Percentiles rank a stretch among this genome's conserved stretches.
phyloP scores from a whole-genome alignment of 2,113 vertebrate genomes.

The Chitala chitala region DNA sequence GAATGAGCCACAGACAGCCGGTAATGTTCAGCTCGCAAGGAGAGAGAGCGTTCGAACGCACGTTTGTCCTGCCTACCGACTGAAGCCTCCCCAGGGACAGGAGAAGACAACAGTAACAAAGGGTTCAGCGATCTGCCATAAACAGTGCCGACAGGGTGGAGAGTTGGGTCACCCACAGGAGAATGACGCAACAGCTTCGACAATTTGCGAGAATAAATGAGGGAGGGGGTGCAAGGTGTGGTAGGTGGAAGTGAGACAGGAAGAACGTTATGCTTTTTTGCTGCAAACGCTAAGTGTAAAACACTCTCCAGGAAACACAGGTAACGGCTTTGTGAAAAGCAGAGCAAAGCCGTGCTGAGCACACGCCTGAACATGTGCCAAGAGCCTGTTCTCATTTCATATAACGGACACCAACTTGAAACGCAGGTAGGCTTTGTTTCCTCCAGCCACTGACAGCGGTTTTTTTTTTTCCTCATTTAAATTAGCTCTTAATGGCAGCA shows the following conservation, averaged over 20 bases:
- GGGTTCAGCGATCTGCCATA: background rate
- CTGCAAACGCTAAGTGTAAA: background rate
- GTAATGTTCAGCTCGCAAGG: too few relatives aligned
- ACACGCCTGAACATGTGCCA: constrained; percentile 46
- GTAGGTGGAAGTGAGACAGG: background rate
- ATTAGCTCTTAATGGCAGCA: constrained; percentile 56
- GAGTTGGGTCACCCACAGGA: constrained; percentile 16
- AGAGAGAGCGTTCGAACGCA: background rate
- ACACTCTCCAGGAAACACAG: background rate
- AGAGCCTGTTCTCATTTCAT: constrained; percentile 52
- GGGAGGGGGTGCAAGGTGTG: background rate
- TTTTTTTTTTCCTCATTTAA: constrained; percentile 40
- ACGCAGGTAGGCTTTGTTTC: constrained; percentile 50
- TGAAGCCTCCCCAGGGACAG: background rate
- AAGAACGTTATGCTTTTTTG: background rate
- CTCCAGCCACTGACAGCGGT: constrained; percentile 49
- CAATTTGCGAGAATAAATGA: constrained; percentile 2
- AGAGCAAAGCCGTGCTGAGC: background rate
- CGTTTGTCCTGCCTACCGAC: background rate
- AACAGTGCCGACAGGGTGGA: constrained; percentile 7
- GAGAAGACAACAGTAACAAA: constrained; percentile 3
- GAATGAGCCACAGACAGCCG: background rate
- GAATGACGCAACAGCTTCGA: constrained; percentile 21
- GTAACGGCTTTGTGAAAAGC: background rate
- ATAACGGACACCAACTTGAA: constrained; percentile 38